Conservation (phyloP, 2,797 vertebrate species). For the Halcyon leucocephala region DNA sequence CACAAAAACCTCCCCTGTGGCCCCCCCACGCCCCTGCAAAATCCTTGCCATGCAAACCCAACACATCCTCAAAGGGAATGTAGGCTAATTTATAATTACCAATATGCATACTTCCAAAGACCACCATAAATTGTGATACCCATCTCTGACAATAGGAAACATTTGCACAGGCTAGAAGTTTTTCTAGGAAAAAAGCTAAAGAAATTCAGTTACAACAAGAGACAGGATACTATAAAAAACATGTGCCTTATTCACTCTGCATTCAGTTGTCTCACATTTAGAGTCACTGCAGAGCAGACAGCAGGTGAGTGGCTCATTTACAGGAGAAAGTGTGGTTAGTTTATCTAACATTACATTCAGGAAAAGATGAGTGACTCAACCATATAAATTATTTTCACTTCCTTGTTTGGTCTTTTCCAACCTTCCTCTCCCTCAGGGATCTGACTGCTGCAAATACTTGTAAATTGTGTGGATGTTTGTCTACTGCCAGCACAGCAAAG, state of each 20-base stretch:
- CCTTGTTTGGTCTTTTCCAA: neutral
- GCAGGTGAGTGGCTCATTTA: neutral
- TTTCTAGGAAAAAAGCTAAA: neutral
- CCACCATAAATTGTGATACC: neutral
- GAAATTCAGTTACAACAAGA: neutral
- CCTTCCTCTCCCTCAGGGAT: neutral
- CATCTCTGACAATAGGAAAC: neutral
- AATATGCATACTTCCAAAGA: neutral
- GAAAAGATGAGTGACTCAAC: neutral
- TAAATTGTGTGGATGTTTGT: neutral
- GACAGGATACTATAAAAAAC: neutral
- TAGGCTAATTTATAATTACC: neutral
- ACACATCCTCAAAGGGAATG: neutral
- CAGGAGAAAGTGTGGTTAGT: neutral
- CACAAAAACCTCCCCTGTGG: neutral
- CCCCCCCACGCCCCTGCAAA: neutral
- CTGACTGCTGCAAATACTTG: neutral
- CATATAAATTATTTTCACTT: neutral
- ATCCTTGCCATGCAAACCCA: neutral
- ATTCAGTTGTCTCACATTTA: neutral
- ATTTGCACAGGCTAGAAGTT: neutral
- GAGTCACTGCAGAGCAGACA: neutral
- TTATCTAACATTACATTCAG: neutral
- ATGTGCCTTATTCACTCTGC: neutral
- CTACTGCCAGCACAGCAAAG: neutral